A percentile compares a stretch with the other conserved stretches of the same genome.
These are phyloP conservation scores for Isichthys henryi DNA, from an alignment of 2,113 vertebrate genomes.

Conservation along the genomic window DNA sequence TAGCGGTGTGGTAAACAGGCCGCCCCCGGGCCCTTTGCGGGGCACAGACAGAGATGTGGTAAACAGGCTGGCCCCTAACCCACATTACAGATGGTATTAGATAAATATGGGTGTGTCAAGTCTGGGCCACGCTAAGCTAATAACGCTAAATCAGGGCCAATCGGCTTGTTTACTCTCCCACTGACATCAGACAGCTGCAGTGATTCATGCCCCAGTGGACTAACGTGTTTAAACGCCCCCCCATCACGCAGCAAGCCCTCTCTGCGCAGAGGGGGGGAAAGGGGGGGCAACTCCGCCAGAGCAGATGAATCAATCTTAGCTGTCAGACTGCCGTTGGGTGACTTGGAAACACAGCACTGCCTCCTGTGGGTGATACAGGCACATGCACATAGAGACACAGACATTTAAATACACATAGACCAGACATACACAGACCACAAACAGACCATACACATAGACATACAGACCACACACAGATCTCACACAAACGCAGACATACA, in stretches of 20 bases:
- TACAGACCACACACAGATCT: not conserved
- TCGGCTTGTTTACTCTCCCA: constrained; percentile 62
- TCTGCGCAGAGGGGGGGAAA: constrained; percentile 66
- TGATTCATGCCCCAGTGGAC: constrained; percentile 83
- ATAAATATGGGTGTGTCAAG: constrained; percentile 79
- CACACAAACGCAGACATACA: too few relatives aligned
- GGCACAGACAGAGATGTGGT: not conserved
- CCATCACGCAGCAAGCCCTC: constrained; percentile 70
- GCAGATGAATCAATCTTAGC: constrained; percentile 80
- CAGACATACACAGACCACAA: not conserved
- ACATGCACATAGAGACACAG: not conserved
- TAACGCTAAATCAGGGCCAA: constrained; percentile 56
- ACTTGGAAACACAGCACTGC: constrained; percentile 36
- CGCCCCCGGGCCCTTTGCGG: not conserved
- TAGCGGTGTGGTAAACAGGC: not conserved
- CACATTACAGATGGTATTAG: constrained; percentile 80
- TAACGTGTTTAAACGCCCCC: constrained; percentile 67
- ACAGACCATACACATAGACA: not conserved
- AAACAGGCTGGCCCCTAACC: not conserved
- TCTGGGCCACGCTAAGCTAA: constrained; percentile 71
- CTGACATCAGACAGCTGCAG: constrained; percentile 81
- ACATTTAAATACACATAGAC: not conserved
- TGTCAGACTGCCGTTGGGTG: constrained; percentile 39
- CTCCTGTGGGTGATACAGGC: constrained; percentile 22
- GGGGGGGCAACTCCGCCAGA: constrained; percentile 70